phyloP scores from a whole-genome alignment of 2,888 invertebrate genomes.

The Ichneumoninae sp. region DNA sequence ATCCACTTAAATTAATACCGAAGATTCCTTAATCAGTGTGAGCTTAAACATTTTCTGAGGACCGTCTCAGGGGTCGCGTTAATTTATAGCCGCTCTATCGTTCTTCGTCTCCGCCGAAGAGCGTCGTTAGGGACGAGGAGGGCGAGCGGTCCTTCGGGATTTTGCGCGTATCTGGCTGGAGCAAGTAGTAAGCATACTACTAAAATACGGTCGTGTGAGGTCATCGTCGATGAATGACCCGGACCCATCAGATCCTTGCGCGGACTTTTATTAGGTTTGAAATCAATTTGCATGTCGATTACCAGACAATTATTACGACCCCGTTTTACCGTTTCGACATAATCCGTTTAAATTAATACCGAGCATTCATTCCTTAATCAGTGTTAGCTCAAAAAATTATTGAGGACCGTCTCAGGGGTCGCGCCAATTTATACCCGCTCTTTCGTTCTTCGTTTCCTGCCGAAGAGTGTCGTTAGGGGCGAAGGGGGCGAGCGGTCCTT shows the following conservation, averaged over 20 bases:
- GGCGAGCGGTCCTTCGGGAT: background rate
- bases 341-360: background rate
- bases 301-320: no score
- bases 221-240: no score
- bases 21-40: background rate
- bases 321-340: no score
- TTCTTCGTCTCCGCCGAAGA: background rate
- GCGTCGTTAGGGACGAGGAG: background rate
- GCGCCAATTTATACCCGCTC: background rate
- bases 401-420: background rate
- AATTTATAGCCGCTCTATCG: background rate
- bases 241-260: no score
- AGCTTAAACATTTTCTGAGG: background rate
- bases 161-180: background rate
- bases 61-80: background rate
- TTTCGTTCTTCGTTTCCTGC: background rate
- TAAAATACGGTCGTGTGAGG: conserved; percentile 33
- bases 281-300: no score
- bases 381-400: background rate
- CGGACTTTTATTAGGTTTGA: no score
- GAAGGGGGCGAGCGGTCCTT: background rate
- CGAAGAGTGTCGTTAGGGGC: background rate
- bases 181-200: conserved; percentile 13
- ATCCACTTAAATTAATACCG: background rate
- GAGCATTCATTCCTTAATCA: background rate